phyloP scores from a whole-genome alignment of 2,888 invertebrate genomes.

The Cynaeus angustus region DNA sequence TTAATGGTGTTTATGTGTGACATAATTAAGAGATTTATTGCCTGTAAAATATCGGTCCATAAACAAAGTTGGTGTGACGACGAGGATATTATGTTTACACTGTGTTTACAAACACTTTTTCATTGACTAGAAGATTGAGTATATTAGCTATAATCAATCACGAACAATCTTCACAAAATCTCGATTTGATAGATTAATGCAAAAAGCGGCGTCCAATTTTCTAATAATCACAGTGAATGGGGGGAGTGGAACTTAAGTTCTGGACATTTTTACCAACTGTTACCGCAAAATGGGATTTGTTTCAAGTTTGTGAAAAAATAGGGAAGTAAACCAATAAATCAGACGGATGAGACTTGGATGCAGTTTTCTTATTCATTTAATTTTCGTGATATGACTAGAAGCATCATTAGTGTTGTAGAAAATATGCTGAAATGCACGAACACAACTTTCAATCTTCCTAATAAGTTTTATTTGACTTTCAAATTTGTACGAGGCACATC shows the following conservation, averaged over 20 bases:
- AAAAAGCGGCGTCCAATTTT: not conserved
- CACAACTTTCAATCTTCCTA: not conserved
- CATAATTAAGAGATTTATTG: conserved; percentile 37
- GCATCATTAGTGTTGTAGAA: not conserved
- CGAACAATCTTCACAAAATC: not conserved
- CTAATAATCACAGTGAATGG: not conserved
- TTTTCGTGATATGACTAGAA: not conserved
- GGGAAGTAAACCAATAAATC: too few species aligned
- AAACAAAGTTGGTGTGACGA: conserved; percentile 27
- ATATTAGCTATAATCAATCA: not conserved
- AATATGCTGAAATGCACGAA: not conserved
- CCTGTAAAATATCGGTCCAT: conserved; percentile 38
- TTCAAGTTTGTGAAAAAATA: too few species aligned
- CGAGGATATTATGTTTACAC: conserved; percentile 32
- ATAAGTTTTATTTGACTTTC: not conserved
- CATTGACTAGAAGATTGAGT: not conserved
- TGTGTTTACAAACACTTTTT: conserved; percentile 33
- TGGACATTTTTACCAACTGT: too few species aligned
- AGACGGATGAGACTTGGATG: too few species aligned
- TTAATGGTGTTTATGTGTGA: conserved; percentile 40
- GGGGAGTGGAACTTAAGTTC: too few species aligned
- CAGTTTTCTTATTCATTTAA: too few species aligned
- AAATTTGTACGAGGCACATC: not conserved
- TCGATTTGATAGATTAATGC: not conserved
- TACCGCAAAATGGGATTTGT: too few species aligned